A percentile compares a stretch with the other conserved stretches of the same genome.
Evolutionary conservation across 2,113 vertebrate species (phyloP).

Genomic region (Saimiri boliviensis): DNA sequence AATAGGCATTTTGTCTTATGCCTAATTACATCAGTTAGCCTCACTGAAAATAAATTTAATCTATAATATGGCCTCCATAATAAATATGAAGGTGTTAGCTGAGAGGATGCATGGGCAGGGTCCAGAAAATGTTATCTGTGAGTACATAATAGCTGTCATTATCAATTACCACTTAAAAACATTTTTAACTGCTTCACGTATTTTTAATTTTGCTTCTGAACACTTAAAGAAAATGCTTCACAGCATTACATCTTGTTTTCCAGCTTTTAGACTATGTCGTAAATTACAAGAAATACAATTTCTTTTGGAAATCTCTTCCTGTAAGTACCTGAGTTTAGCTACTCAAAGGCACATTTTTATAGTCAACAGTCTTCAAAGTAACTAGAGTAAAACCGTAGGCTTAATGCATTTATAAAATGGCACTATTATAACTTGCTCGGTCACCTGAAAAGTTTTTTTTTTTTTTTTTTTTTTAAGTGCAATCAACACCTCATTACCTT

Average conservation of each 20-base stretch:
- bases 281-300: neutral
- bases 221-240: neutral
- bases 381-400: neutral
- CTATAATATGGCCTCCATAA: neutral
- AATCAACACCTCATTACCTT: neutral
- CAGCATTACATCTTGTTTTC: neutral
- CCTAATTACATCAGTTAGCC: neutral
- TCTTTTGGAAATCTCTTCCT: neutral
- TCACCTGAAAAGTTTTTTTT: neutral
- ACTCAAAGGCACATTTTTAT: neutral
- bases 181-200: neutral
- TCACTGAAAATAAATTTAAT: neutral
- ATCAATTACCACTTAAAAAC: neutral
- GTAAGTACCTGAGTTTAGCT: neutral
- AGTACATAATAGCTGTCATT: neutral
- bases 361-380: neutral
- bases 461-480: neutral
- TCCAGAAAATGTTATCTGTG: neutral
- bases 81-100: neutral
- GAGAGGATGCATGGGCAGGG: neutral
- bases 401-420: neutral
- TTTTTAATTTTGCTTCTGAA: neutral
- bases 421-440: neutral
- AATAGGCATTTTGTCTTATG: neutral
- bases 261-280: neutral